Evolutionary conservation across 2,113 vertebrate species (phyloP).

Genomic region (Hylia prasina): DNA sequence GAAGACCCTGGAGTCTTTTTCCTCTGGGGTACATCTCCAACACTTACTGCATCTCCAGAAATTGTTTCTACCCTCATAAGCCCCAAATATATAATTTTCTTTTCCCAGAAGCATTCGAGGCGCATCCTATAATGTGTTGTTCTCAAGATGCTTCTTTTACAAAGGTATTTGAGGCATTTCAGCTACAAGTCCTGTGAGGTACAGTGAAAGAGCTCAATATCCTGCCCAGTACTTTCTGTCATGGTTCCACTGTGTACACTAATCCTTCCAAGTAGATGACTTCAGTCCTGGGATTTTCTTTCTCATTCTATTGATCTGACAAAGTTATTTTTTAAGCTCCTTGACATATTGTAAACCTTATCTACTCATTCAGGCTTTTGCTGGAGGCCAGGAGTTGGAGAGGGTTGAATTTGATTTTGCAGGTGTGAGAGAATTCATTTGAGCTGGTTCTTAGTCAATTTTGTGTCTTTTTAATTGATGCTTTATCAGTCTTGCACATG

Average conservation of each 20-base stretch:
- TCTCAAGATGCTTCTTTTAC: not conserved
- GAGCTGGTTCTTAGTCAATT: not conserved
- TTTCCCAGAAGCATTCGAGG: not conserved
- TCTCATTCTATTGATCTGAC: slow-evolving; percentile 6
- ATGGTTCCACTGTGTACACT: not conserved
- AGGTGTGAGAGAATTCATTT: not conserved
- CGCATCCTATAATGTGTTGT: not conserved
- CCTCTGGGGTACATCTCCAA: not conserved
- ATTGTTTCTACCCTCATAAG: not conserved
- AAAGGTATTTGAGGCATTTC: not conserved
- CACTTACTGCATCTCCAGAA: not conserved
- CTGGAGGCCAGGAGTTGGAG: not conserved
- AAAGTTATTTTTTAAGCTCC: slow-evolving; percentile 21
- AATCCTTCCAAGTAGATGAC: slow-evolving; percentile 11
- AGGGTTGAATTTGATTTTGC: not conserved
- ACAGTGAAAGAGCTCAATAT: not conserved
- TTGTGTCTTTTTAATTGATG: slow-evolving; percentile 29
- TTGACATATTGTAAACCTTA: slow-evolving; percentile 9
- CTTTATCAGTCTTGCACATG: slow-evolving; percentile 6
- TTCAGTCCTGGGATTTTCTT: slow-evolving; percentile 18
- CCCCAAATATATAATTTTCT: not conserved
- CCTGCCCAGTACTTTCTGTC: not conserved
- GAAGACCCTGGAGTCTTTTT: not conserved
- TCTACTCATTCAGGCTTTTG: slow-evolving; percentile 8
- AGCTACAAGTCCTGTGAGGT: not conserved